Evolutionary conservation across 23 tunicate genomes (phyloP).

Genomic region (Oikopleura albicans): DNA sequence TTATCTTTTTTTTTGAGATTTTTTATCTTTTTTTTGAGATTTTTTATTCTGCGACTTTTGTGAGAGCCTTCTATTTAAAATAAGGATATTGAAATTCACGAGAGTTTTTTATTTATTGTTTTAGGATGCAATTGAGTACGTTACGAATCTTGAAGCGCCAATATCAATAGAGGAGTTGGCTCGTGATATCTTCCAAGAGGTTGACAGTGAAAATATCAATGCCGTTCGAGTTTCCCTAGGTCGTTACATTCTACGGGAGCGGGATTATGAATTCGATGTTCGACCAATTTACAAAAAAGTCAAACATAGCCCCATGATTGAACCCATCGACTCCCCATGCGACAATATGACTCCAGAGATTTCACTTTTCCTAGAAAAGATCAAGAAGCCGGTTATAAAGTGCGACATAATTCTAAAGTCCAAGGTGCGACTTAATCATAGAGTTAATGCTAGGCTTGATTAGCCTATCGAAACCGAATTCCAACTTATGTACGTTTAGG

Average conservation of each 20-base stretch:
- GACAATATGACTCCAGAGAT: not conserved
- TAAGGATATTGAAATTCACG: no score
- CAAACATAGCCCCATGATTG: not conserved
- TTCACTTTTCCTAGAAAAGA: not conserved
- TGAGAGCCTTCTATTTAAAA: no score
- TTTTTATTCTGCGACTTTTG: no score
- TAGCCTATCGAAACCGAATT: no score
- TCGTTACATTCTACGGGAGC: not conserved
- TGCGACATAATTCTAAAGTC: conserved; percentile 8
- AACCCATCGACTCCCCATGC: not conserved
- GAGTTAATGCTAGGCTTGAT: no score
- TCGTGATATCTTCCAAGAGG: conserved; percentile 5
- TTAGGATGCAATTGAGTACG: conserved; percentile 15
- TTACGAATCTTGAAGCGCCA: not conserved
- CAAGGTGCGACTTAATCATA: conserved; percentile 7
- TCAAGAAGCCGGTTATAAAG: not conserved
- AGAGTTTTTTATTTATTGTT: no score
- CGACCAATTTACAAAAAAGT: not conserved
- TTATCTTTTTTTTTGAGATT: no score
- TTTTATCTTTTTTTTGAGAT: no score
- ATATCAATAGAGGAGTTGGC: not conserved
- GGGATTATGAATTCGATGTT: not conserved
- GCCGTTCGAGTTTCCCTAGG: not conserved
- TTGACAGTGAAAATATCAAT: not conserved
- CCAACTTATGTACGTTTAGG: no score